Percentiles rank a stretch among this genome's conserved stretches.
These are phyloP conservation scores for Drosophila pseudoananassae DNA, from an alignment of 1,140 invertebrate species.

Conservation along the genomic window DNA sequence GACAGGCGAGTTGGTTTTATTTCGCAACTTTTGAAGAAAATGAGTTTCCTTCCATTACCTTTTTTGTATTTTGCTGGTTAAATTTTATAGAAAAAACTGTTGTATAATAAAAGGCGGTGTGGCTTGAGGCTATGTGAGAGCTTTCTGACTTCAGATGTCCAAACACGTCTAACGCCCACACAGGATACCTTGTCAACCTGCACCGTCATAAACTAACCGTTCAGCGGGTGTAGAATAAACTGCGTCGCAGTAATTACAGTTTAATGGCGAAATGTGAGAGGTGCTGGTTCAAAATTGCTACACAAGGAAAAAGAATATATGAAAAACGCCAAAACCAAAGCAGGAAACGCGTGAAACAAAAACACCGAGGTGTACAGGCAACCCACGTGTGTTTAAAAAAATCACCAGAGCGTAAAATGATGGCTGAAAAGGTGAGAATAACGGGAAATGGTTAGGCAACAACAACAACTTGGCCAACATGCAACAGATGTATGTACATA, in stretches of 20 bases:
- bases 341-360: conserved; percentile 32
- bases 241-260: conserved; percentile 53
- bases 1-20: conserved; percentile 20
- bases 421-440: conserved; percentile 22
- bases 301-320: not conserved
- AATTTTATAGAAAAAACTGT: not conserved
- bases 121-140: too few relatives aligned
- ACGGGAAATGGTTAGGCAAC: conserved; percentile 33
- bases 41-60: conserved; percentile 11
- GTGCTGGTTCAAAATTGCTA: conserved; percentile 25
- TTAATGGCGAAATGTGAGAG: conserved; percentile 46
- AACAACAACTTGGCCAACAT: conserved; percentile 59
- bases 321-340: conserved; percentile 19
- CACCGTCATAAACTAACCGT: conserved; percentile 24
- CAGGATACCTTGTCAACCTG: conserved; percentile 25
- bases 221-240: conserved; percentile 3
- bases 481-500: conserved; percentile 59
- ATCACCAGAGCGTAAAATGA: conserved; percentile 26
- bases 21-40: conserved; percentile 23
- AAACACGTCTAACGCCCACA: conserved; percentile 4
- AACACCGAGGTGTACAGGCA: conserved; percentile 2
- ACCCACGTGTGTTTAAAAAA: conserved; percentile 35
- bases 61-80: too few relatives aligned
- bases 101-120: too few relatives aligned
- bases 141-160: too few relatives aligned